Conservation (phyloP, 2,797 vertebrate genomes). For the Lagorchestes hirsutus region DNA sequence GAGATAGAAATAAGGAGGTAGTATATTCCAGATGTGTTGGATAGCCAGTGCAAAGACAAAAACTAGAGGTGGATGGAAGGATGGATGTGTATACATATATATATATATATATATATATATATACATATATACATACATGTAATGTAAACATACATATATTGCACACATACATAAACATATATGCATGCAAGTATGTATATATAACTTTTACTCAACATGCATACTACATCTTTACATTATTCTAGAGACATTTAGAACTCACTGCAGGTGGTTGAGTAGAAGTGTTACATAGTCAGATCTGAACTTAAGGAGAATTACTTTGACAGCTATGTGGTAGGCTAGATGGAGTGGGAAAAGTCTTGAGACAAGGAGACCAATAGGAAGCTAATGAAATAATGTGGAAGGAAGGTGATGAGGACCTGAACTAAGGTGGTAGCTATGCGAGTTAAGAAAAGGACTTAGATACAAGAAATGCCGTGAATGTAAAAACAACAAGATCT, state of each 20-base stretch:
- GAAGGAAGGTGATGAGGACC: not conserved
- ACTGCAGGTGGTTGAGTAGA: not conserved
- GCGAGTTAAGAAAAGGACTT: not conserved
- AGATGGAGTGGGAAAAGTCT: not conserved
- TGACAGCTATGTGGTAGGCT: not conserved
- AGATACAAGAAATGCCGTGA: not conserved
- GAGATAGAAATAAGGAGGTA: not conserved
- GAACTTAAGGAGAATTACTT: not conserved
- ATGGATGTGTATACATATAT: not conserved
- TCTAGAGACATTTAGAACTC: not conserved
- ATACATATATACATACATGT: not conserved
- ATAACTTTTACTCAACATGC: too few relatives aligned
- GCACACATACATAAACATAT: not conserved
- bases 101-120: too few relatives aligned
- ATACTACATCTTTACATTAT: not conserved
- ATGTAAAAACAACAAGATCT: not conserved
- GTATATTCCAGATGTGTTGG: not conserved
- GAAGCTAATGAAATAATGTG: not conserved
- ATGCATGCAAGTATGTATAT: too few relatives aligned
- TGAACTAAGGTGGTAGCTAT: not conserved
- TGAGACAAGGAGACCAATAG: not conserved
- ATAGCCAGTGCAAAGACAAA: not conserved
- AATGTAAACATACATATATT: not conserved
- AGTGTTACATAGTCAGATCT: not conserved
- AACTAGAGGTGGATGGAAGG: not conserved